Percentiles rank a stretch among this genome's conserved stretches.
Evolutionary conservation across 2,113 vertebrate genomes (phyloP).

Genomic region (Silurus asotus): DNA sequence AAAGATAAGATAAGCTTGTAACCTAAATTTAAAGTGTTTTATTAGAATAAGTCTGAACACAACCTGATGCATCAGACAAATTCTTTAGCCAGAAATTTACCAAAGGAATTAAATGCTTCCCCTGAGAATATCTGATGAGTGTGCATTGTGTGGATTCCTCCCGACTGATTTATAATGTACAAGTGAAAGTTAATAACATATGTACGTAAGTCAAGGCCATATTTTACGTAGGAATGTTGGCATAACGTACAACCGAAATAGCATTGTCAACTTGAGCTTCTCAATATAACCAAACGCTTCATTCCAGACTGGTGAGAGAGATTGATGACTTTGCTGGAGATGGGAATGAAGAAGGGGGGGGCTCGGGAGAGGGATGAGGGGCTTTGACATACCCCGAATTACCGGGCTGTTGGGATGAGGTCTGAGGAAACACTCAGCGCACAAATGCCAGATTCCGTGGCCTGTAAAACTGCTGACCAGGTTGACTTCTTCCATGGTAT

Average conservation of each 20-base stretch:
- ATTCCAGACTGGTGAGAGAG: conserved; percentile 47
- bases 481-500: conserved; percentile 19
- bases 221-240: conserved; percentile 36
- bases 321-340: conserved; percentile 52
- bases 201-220: conserved; percentile 44
- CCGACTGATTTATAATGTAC: conserved; percentile 50
- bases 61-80: conserved; percentile 33
- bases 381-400: conserved; percentile 46
- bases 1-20: background rate
- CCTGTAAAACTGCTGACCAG: conserved; percentile 53
- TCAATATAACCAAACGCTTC: conserved; percentile 46
- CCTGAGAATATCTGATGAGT: conserved; percentile 39
- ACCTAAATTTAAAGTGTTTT: background rate
- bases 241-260: conserved; percentile 43
- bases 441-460: conserved; percentile 26
- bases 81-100: conserved; percentile 1
- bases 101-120: conserved; percentile 10
- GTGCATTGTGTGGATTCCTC: conserved; percentile 28
- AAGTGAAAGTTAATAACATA: conserved; percentile 46
- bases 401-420: conserved; percentile 44
- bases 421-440: conserved; percentile 47
- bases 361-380: background rate
- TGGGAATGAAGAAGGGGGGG: background rate
- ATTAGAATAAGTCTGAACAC: background rate
- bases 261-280: conserved; percentile 49